phyloP scores from a whole-genome alignment of 2,888 invertebrate genomes.

The Heteromurus nitidus region DNA sequence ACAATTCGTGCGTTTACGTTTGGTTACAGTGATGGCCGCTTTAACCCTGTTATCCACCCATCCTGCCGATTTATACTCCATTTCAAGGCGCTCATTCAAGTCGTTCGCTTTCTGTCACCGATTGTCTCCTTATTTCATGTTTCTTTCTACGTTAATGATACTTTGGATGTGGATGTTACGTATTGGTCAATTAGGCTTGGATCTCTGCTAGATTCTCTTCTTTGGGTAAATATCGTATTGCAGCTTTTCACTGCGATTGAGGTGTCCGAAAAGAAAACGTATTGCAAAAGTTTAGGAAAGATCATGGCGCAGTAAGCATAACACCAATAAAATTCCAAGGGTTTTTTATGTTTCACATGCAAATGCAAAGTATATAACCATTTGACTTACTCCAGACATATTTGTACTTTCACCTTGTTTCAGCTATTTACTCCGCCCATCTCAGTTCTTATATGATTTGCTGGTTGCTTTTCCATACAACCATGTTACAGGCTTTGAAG shows the following conservation, averaged over 20 bases:
- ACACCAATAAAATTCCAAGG: background rate
- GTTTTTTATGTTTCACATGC: background rate
- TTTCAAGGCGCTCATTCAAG: conserved; percentile 35
- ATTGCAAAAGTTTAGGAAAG: conserved; percentile 56
- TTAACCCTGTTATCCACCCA: conserved; percentile 66
- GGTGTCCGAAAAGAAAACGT: conserved; percentile 51
- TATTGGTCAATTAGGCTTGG: background rate
- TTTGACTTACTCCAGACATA: background rate
- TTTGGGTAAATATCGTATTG: conserved; percentile 57
- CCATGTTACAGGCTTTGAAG: background rate
- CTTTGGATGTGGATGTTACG: conserved; percentile 11
- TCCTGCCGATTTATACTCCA: conserved; percentile 44
- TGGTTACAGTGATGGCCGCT: conserved; percentile 13
- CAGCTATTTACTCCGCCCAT: conserved; percentile 40
- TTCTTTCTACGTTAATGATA: conserved; percentile 31
- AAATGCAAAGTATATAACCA: background rate
- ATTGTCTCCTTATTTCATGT: conserved; percentile 36
- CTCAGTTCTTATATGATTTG: conserved; percentile 35
- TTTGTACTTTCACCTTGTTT: background rate
- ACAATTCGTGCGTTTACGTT: background rate
- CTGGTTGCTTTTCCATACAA: conserved; percentile 51
- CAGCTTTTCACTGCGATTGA: conserved; percentile 66
- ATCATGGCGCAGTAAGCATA: conserved; percentile 57
- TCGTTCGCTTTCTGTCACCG: conserved; percentile 32
- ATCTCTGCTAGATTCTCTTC: conserved; percentile 32